Conservation (phyloP, 1,140 invertebrate genomes). For the Chrysoperla carnea region DNA sequence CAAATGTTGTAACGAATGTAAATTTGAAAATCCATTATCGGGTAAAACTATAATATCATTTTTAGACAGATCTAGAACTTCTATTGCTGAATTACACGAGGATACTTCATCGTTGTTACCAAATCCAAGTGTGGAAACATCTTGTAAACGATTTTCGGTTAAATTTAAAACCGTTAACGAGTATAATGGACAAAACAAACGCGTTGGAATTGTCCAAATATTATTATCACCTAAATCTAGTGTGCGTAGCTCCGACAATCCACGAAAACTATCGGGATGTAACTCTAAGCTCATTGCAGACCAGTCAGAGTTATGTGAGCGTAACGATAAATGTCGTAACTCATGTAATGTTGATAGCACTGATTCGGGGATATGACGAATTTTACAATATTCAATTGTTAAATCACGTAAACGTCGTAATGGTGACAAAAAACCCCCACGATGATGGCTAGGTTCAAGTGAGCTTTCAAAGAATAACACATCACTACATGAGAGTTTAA, state of each 20-base stretch:
- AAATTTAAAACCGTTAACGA: conserved; percentile 52
- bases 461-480: conserved; percentile 62
- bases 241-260: conserved; percentile 43
- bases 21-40: conserved; percentile 46
- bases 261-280: conserved; percentile 46
- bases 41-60: conserved; percentile 52
- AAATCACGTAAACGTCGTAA: conserved; percentile 48
- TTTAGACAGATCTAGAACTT: conserved; percentile 51
- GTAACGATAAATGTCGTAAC: conserved; percentile 44
- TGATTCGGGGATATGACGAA: conserved; percentile 47
- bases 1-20: conserved; percentile 43
- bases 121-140: conserved; percentile 51
- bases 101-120: conserved; percentile 27
- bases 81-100: conserved; percentile 42
- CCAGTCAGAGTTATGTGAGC: conserved; percentile 66
- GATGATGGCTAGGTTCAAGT: conserved; percentile 32
- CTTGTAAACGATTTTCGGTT: conserved; percentile 59
- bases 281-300: conserved; percentile 58
- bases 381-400: conserved; percentile 59
- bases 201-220: conserved; percentile 54
- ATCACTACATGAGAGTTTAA: conserved; percentile 61
- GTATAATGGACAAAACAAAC: conserved; percentile 55
- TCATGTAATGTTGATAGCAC: conserved; percentile 46
- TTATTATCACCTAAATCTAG: conserved; percentile 66
- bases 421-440: conserved; percentile 41